Percentiles rank a stretch among this genome's conserved stretches.
Conservation (phyloP, 2,888 invertebrate genomes). For the Polylopha cassiicola region DNA sequence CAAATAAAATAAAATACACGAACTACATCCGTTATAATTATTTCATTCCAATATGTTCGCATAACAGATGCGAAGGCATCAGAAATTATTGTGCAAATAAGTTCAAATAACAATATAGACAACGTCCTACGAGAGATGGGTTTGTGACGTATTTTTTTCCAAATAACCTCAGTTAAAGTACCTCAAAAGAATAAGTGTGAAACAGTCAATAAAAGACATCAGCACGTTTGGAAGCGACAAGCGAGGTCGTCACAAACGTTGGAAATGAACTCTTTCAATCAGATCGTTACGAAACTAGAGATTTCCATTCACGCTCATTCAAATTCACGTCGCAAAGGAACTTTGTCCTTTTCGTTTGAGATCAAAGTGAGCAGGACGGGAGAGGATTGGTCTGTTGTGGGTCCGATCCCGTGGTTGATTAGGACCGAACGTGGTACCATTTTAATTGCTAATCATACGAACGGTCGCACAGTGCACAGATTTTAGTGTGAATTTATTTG, state of each 20-base stretch:
- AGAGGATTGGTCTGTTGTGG: conserved; percentile 1
- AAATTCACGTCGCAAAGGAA: conserved; percentile 1
- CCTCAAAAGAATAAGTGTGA: no score
- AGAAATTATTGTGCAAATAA: no score
- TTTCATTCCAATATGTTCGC: no score
- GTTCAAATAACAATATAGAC: no score
- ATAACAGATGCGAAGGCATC: no score
- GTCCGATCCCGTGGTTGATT: conserved; percentile 8
- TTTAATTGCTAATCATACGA: conserved; percentile 29
- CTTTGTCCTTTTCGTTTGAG: conserved; percentile 14
- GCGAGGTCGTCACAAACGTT: conserved; percentile 22
- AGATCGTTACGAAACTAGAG: conserved; percentile 23
- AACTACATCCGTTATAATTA: no score
- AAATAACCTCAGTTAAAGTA: no score
- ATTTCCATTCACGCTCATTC: conserved; percentile 7
- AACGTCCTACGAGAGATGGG: no score
- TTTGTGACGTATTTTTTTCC: no score
- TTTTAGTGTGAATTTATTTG: neutral
- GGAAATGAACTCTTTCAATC: conserved; percentile 24
- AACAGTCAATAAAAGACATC: no score
- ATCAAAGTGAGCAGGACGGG: conserved; percentile 15
- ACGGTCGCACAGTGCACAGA: conserved; percentile 19
- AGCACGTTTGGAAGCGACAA: conserved; percentile 18
- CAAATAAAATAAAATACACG: no score
- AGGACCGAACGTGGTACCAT: conserved; percentile 23